Evolutionary conservation across 2,797 vertebrate species (phyloP), one percentile per base, ranked within the genome.

Genomic region (Vespertilio murinus): DNA sequence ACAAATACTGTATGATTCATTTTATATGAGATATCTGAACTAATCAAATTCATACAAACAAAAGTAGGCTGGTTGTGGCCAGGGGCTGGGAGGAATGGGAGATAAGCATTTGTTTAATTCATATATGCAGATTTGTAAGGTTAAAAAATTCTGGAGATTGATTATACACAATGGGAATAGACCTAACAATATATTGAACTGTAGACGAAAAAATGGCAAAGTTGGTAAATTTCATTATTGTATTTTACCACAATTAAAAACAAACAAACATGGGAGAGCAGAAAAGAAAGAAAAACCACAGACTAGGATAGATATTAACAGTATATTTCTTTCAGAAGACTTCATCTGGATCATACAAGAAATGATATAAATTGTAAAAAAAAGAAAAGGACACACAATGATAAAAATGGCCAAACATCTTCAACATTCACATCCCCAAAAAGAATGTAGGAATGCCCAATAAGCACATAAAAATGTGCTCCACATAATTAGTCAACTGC

Each of bases 401-500:
- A 56, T 81, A 65, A 73, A 84, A 38, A 83, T 59, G 38, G 10
- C 73, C 90, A 54, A 49, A 70, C 54, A 49, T 70, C 22, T 80
- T 78, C n/a, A 79, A 95, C 86, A 82, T 33, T 7, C 4, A 70
- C 56, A 79, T 93, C 25, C 56, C 75, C 59, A 25, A 61, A 61
- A 85, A 89, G 40, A 59, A 64, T 30, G 16, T 28, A 52, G 38
- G 33, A 61, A 73, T 73, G 52, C 38, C 73, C 88, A 61, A 77
- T 54, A 90, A 93, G 22, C 54, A 65, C 33, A 71, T 47, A 18
- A 90, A 77, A 93, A 35, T 47, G 30, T 30, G 14, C 73, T 74
- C 77, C 47, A 78, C 69, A 82, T 87, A 92, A 84, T 92, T 71
- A 81, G 61, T 89, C 69, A 28, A 69, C 40, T 33, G 79, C 49